phyloP scores from a whole-genome alignment of 1,140 invertebrate genomes.

The Diachasma alloeum region DNA sequence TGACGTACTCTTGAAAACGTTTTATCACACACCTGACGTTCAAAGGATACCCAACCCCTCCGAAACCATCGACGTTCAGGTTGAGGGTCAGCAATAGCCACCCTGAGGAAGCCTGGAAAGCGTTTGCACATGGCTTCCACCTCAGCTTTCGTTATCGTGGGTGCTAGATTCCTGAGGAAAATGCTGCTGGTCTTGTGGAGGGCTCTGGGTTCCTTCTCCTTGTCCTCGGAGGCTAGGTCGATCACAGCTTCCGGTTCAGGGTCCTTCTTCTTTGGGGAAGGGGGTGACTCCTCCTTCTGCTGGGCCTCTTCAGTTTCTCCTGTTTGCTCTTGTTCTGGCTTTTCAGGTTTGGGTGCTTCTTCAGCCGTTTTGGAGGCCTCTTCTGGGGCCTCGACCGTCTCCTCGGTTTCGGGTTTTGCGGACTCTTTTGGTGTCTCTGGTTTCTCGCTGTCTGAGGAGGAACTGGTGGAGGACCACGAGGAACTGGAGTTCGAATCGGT shows the following conservation, averaged over 20 bases:
- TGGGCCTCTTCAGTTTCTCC: conserved; percentile 64
- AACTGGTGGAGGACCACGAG: conserved; percentile 27
- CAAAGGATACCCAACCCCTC: conserved; percentile 98
- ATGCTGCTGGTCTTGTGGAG: conserved; percentile 96
- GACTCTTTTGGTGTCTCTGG: conserved; percentile 29
- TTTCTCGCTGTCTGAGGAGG: conserved; percentile 32
- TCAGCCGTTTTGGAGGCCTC: neutral
- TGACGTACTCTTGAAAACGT: too few relatives aligned
- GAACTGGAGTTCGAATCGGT: neutral
- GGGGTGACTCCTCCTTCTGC: conserved; percentile 43
- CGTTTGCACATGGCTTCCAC: conserved; percentile 96
- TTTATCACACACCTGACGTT: too few relatives aligned
- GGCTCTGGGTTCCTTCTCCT: conserved; percentile 72
- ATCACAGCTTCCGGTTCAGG: conserved; percentile 58
- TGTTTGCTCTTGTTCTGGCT: neutral
- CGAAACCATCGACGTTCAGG: conserved; percentile 95
- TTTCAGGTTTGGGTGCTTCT: neutral
- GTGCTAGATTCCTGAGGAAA: conserved; percentile 94
- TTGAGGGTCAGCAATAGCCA: conserved; percentile 96
- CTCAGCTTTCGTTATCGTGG: conserved; percentile 95
- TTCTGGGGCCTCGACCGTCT: conserved; percentile 3
- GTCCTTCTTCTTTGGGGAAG: conserved; percentile 39
- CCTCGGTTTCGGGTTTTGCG: conserved; percentile 37
- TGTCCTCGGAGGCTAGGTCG: conserved; percentile 60
- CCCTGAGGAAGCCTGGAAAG: conserved; percentile 94